Base-by-base conservation (phyloP, 2,113 vertebrate species). In the Bolborhynchus lineola region DNA sequence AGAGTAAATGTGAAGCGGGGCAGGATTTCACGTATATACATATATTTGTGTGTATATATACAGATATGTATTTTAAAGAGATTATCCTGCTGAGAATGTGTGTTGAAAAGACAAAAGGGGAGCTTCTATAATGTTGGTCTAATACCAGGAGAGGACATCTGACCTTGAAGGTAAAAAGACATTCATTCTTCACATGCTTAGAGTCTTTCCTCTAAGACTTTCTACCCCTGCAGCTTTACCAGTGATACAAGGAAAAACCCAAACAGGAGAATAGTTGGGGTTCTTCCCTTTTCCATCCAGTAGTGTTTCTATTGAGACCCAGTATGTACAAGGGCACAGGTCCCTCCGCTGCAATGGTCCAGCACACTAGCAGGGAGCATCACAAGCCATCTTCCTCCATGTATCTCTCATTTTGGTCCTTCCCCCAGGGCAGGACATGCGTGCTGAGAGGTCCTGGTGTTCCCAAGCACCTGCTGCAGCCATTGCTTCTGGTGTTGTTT, bases 271-370 rank as follows among this genome's bases (percentile, higher is more conserved):
- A 28, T 1, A 8, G 18, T 0, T 10, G 41, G 23, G 7, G 2
- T 1, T 25, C 46, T 77, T 9, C 0, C 7, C 35, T n/a, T 11
- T 49, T 29, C 31, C 24, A 8, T 44, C 7, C 52, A 14, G 39
- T 4, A 37, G 11, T 1, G 18, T 3, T 24, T 31, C n/a, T 19
- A 11, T 4, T 16, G 44, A 35, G 29, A 3, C 0, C 42, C 24
- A 31, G 79, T 39, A 33, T 13, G 53, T 20, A 57, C 59, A 37
- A 25, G 23, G 35, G 41, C 42, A 16, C 1, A 3, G 24, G 16
- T 39, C 4, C 39, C 52, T 12, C 3, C 0, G 14, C 10, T 7
- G 7, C 0, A 4, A 11, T 4, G n/a, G 17, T 13, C 62, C 47
- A 9, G 47, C 8, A 3, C 2, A 2, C 26, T 29, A 35, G 75